These are phyloP conservation scores for Glomeris maerens DNA, from an alignment of 1,140 invertebrate genomes.

Conservation along the genomic window DNA sequence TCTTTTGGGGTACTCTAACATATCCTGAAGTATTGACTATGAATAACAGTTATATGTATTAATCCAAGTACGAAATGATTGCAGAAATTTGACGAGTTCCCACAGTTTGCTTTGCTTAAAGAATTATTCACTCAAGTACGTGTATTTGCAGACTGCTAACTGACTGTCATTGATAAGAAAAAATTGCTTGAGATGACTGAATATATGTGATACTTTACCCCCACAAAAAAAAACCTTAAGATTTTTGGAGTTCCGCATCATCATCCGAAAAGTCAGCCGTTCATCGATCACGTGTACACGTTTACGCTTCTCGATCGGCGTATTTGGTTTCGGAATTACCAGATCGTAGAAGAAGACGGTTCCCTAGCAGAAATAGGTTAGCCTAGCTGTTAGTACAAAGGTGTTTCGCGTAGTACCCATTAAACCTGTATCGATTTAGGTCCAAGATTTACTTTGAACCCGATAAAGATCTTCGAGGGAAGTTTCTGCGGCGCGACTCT, in stretches of 20 bases:
- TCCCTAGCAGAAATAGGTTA: slow-evolving; percentile 83
- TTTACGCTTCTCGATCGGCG: slow-evolving; percentile 84
- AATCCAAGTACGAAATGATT: too few species aligned
- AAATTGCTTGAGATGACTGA: too few species aligned
- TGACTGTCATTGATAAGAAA: too few species aligned
- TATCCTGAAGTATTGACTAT: too few species aligned
- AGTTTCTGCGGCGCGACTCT: slow-evolving; percentile 83
- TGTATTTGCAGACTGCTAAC: too few species aligned
- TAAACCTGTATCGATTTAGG: slow-evolving; percentile 34
- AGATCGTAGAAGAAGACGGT: slow-evolving; percentile 91
- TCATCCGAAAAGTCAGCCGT: slow-evolving; percentile 98
- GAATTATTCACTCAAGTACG: slow-evolving; percentile 62
- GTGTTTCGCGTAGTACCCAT: too few species aligned
- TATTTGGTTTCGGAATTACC: slow-evolving; percentile 98
- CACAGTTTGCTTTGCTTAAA: slow-evolving; percentile 72
- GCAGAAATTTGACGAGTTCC: too few species aligned
- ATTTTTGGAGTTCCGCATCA: slow-evolving; percentile 88
- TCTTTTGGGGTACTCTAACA: too few species aligned
- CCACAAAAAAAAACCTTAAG: slow-evolving; percentile 46
- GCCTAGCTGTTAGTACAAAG: slow-evolving; percentile 3
- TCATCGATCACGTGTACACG: slow-evolving; percentile 91
- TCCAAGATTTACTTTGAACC: slow-evolving; percentile 90
- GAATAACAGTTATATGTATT: too few species aligned
- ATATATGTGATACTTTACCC: too few species aligned
- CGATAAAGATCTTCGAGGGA: slow-evolving; percentile 81